Evolutionary conservation across 2,888 invertebrate genomes (phyloP).

Genomic region (Adelognathus sp.): DNA sequence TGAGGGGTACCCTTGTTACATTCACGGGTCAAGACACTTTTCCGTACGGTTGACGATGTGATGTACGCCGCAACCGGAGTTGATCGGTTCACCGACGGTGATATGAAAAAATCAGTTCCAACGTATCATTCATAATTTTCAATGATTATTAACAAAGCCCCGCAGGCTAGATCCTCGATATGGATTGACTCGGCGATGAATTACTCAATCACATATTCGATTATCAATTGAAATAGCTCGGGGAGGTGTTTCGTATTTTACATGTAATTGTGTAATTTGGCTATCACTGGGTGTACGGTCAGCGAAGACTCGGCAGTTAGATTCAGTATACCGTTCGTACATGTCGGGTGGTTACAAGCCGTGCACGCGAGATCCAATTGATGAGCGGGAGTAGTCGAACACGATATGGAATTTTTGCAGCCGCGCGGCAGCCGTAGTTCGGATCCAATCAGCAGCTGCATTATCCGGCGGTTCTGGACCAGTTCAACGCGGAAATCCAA

Average conservation of each 20-base stretch:
- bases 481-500: not conserved
- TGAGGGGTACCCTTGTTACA: constrained; percentile 9
- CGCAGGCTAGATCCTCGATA: not conserved
- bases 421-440: not conserved
- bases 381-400: constrained; percentile 9
- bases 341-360: not conserved
- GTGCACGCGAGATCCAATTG: constrained; percentile 2
- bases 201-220: not conserved
- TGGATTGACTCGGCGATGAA: not conserved
- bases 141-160: constrained; percentile 8
- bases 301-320: not conserved
- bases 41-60: constrained; percentile 25
- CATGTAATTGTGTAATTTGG: not conserved
- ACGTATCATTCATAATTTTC: not conserved
- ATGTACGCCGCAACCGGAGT: constrained; percentile 11
- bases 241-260: not conserved
- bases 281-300: not conserved
- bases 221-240: not conserved
- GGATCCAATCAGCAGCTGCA: constrained; percentile 4
- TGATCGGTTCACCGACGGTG: not conserved
- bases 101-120: constrained; percentile 2
- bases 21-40: constrained; percentile 37
- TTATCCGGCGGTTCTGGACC: not conserved
- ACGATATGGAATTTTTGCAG: constrained; percentile 7
- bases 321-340: not conserved